Evolutionary conservation across 2,888 invertebrate genomes (phyloP).

Genomic region (Leptopilina syphax): DNA sequence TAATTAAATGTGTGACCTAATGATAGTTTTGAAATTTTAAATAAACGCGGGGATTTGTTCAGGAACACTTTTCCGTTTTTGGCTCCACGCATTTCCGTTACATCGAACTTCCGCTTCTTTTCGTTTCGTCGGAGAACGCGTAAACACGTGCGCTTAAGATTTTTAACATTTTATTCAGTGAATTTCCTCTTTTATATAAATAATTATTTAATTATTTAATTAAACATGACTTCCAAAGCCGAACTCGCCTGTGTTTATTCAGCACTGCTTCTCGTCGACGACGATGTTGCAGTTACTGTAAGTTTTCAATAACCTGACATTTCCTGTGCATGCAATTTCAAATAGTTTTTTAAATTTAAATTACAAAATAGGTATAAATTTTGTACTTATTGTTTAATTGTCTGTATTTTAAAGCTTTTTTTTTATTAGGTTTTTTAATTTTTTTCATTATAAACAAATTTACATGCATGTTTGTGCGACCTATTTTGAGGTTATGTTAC

Average conservation of each 20-base stretch:
- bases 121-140: conserved; percentile 30
- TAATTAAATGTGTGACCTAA: too few relatives aligned
- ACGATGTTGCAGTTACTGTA: conserved; percentile 98
- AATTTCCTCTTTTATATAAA: conserved; percentile 50
- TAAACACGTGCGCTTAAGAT: conserved; percentile 19
- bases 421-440: too few relatives aligned
- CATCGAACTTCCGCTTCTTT: conserved; percentile 16
- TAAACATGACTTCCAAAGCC: conserved; percentile 87
- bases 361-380: not conserved
- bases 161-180: conserved; percentile 14
- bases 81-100: not conserved
- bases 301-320: conserved; percentile 77
- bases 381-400: too few relatives aligned
- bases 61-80: not conserved
- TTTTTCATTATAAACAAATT: too few relatives aligned
- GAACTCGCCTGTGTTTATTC: conserved; percentile 96
- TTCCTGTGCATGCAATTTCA: too few relatives aligned
- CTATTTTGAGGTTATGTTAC: too few relatives aligned
- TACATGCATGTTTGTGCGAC: too few relatives aligned
- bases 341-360: not conserved
- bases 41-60: too few relatives aligned
- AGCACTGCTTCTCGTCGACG: conserved; percentile 51
- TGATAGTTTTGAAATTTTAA: too few relatives aligned
- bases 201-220: conserved; percentile 71
- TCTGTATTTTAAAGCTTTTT: too few relatives aligned